Base-by-base conservation (phyloP, 2,113 vertebrate species). In the Phylloscopus whistleri region DNA sequence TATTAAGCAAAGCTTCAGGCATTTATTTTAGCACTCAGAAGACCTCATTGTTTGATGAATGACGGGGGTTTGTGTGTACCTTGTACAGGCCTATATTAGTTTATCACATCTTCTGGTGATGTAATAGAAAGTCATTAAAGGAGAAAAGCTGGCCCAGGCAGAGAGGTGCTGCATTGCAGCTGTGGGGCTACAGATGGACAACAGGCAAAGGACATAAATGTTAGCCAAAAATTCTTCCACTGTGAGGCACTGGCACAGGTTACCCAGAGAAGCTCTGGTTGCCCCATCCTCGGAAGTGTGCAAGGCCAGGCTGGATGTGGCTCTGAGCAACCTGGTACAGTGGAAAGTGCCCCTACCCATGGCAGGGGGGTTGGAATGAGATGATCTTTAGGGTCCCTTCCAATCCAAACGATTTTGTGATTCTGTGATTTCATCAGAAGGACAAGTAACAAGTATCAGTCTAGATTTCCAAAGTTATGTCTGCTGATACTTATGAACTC, bases 11-110 rank as follows among this genome's bases (percentile, higher is more conserved):
- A 73, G 24, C 31, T 68, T 37, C 67, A 37, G 31, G 13, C n/a
- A 21, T 46, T 41, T 66, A 58, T 48, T 84, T 48, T 24, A 62
- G 60, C 27, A 37, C n/a, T 46, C 59, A 74, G 37, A 74, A 69
- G 23, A 44, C 74, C 59, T 73, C 1, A 0, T 2, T 48, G 16
- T 26, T 63, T 8, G 7, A 17, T 17, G 30, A 58, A 11, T 7
- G 7, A 35, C 30, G 43, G 2, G 0, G 19, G 49, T 84, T 67
- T 39, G 16, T 11, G 9, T 26, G 21, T 26, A 52, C 12, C 1
- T 2, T 31, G 33, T 4, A 69, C 19, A 84, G 46, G 37, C 20
- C 46, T 55, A 1, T 30, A 9, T 15, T 33, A 66, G 18, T 49
- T 84, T 59, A 53, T 49, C 8, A 0, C n/a, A 46, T 56, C 62